Evolutionary conservation across 2,113 vertebrate genomes (phyloP), one percentile per base, ranked within the genome.

Genomic region (Propithecus coquereli): DNA sequence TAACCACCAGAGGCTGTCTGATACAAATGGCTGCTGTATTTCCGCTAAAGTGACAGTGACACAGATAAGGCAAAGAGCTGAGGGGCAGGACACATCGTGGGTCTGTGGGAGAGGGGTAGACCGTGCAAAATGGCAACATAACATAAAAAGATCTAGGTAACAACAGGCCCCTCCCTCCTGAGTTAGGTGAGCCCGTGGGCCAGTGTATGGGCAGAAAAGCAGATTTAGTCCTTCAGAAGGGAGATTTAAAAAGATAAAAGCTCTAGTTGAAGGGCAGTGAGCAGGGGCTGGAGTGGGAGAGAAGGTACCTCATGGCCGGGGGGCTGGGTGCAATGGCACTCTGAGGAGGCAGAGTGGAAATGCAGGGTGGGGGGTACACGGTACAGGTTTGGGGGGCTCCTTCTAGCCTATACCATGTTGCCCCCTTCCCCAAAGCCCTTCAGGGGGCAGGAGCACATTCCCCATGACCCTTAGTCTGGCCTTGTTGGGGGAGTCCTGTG

Each of bases 31-130:
- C 87, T 0, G 30, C 82, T 97, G 85, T 96, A 96, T 97, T 98
- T 95, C 93, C 86, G 96, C 54, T 92, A 66, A 95, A 95, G 92
- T 97, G 90, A 95, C 92, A 77, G 93, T 96, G 91, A 96, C 90
- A 91, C 70, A 80, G 74, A 88, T 95, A 97, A 97, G 95, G 95
- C 97, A 93, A 71, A 94, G 90, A 87, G 52, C 91, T 40, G 57
- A 61, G 63, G 84, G 82, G 83, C 25, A 37, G 80, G 84, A 63
- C 59, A 76, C 71, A 8, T 9, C 23, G 8, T 54, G 52, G 52
- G 52, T 54, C 52, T 54, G n/a, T 57, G 30, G 43, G 74, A 68
- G 63, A 65, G 70, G 63, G 80, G 59, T 5, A 61, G 82, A 83
- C 57, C 5, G 70, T 97, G 96, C 95, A 95, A 45, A 95, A 79